Evolutionary conservation across 2,113 vertebrate species (phyloP).

Genomic region (Rostratula benghalensis): DNA sequence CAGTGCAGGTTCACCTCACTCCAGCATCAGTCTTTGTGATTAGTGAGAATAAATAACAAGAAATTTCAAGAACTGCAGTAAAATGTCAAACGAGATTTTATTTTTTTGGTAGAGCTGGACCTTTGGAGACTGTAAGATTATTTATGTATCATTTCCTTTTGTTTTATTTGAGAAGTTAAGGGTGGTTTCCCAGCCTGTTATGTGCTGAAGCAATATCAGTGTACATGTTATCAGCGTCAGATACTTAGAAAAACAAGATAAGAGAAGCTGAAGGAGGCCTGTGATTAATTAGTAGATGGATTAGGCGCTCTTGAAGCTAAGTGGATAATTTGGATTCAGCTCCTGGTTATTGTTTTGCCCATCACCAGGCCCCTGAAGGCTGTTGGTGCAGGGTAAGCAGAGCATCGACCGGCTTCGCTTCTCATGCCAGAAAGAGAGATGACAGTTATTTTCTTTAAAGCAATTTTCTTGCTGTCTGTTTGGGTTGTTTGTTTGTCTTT

Average conservation of each 20-base stretch:
- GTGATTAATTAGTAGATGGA: constrained; percentile 50
- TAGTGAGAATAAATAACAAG: neutral
- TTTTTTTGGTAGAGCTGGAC: neutral
- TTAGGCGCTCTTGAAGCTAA: constrained; percentile 4
- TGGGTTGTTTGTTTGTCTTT: constrained; percentile 4
- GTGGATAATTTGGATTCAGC: constrained; percentile 41
- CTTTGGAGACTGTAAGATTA: neutral
- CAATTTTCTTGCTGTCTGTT: constrained; percentile 9
- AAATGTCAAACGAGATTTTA: neutral
- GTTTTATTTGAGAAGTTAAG: neutral
- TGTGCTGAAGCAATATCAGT: neutral
- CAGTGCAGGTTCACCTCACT: neutral
- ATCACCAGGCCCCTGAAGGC: neutral
- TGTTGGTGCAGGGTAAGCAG: neutral
- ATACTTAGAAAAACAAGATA: constrained; percentile 59
- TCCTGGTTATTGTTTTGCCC: constrained; percentile 43
- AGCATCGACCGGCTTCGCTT: neutral
- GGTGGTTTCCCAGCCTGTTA: neutral
- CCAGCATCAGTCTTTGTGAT: rapidly evolving
- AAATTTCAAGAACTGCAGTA: neutral
- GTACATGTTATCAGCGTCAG: neutral
- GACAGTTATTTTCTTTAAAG: constrained; percentile 20
- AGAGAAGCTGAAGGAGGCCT: constrained; percentile 26
- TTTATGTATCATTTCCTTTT: neutral
- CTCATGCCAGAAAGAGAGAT: constrained; percentile 9